Evolutionary conservation across 2,797 vertebrate species (phyloP).

Genomic region (Clamator glandarius): DNA sequence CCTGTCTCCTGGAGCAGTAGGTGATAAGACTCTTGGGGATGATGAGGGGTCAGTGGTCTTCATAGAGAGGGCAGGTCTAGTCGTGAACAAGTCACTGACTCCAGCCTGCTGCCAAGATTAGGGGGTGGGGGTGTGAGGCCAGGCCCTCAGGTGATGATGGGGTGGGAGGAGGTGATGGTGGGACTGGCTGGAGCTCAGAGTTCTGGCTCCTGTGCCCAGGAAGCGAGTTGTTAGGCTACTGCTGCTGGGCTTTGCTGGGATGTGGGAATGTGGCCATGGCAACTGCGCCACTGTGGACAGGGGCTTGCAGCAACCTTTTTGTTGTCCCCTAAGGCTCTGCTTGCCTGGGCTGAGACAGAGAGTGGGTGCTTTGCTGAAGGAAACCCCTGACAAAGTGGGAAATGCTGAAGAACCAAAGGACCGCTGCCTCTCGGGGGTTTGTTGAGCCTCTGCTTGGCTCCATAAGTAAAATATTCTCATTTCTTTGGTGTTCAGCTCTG

Average conservation of each 20-base stretch:
- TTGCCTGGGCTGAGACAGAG: neutral
- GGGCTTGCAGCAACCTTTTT: accelerated
- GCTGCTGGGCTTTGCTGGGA: neutral
- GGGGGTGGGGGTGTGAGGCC: neutral
- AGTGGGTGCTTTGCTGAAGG: neutral
- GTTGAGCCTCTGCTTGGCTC: neutral
- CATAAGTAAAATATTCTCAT: accelerated
- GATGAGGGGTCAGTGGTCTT: neutral
- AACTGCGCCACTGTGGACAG: accelerated
- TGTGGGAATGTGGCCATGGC: neutral
- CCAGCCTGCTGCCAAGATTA: accelerated
- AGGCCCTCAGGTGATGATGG: neutral
- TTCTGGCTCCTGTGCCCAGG: too few species aligned
- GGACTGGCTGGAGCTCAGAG: accelerated
- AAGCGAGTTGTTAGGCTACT: too few species aligned
- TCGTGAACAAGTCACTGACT: neutral
- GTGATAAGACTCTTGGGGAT: too few species aligned
- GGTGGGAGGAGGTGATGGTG: neutral
- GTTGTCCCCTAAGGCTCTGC: neutral
- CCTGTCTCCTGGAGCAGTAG: neutral
- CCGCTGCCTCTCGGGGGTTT: accelerated
- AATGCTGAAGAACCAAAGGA: accelerated
- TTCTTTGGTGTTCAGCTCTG: neutral
- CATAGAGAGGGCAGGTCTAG: neutral
- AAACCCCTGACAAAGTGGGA: neutral